Evolutionary conservation across 2,797 vertebrate species (phyloP), one percentile per base, ranked within the genome.

Genomic region (Sebastes paucispinis): DNA sequence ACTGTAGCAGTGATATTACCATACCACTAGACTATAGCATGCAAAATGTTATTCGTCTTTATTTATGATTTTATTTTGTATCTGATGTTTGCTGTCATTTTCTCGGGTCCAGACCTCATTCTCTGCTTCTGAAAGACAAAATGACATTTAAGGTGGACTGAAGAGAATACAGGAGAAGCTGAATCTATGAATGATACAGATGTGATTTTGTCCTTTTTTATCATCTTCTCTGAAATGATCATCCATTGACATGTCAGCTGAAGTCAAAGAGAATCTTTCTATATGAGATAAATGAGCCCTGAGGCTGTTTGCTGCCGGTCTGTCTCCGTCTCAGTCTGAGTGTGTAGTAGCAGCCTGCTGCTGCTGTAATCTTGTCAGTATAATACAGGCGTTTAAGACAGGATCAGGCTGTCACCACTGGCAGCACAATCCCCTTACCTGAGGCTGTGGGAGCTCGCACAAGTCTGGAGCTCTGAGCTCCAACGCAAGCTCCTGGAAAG

Each of bases 391-490:
- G 69, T 92, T 93, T 89, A 89, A 92, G 86, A 88, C 88, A 18
- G 92, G 90, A 94, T 94, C 92, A 95, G 89, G 77, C 92, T 92
- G 91, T 92, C 93, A 91, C 91, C 86, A 84, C 85, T 89, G 91
- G 92, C 90, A 92, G 89, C 88, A 88, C 93, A 92, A 93, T 92
- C 92, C 91, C 92, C 85, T 93, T 89, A 94, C 93, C 92, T 94
- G 93, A 87, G 84, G 89, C 92, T 89, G 89, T 67, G 79, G 85
- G 87, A 91, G 84, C 87, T 90, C 67, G 64, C 79, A 80, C 82
- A 67, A 82, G 88, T 87, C 90, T 92, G 88, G 85, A 89, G 82
- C 89, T 85, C 86, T 85, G 77, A 86, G 87, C 82, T 91, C 76
- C 31, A 88, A 84, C 65, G 34, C 87, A 31, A 82, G 79, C 87